A percentile compares a stretch with the other conserved stretches of the same genome.
These are phyloP conservation scores for Zelleria hepariella DNA, from an alignment of 2,888 invertebrate species.

Conservation along the genomic window DNA sequence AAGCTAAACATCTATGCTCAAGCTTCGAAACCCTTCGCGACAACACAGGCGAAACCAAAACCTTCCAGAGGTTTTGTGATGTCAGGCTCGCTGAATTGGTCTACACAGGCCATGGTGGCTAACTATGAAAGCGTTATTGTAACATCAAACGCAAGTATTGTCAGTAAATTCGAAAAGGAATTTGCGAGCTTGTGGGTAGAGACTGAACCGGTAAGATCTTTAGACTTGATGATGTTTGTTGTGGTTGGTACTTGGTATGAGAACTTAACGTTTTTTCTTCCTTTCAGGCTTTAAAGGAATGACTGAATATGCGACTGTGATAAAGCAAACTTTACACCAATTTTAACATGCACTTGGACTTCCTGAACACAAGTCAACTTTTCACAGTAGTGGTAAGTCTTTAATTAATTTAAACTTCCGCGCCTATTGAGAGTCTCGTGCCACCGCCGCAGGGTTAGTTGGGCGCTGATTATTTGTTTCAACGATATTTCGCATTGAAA, in stretches of 20 bases:
- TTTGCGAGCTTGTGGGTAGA: slow-evolving; percentile 76
- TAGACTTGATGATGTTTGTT: neutral
- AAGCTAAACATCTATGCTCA: slow-evolving; percentile 52
- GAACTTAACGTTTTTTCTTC: slow-evolving; percentile 2
- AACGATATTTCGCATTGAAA: neutral
- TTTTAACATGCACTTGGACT: neutral
- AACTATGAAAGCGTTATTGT: slow-evolving; percentile 81
- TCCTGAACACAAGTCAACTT: neutral
- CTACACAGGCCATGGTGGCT: slow-evolving; percentile 77
- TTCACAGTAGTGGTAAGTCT: neutral
- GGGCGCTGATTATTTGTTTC: neutral
- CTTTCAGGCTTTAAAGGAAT: slow-evolving; percentile 31
- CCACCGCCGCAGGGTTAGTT: too few species aligned
- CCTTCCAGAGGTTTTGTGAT: slow-evolving; percentile 66
- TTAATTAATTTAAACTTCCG: neutral
- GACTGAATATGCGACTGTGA: too few species aligned
- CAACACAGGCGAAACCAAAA: slow-evolving; percentile 31
- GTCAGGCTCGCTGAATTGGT: slow-evolving; percentile 85
- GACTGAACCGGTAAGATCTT: slow-evolving; percentile 44
- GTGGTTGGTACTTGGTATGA: neutral
- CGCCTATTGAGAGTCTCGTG: too few species aligned
- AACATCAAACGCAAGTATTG: slow-evolving; percentile 69
- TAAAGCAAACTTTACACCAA: too few species aligned
- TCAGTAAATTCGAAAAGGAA: slow-evolving; percentile 68
- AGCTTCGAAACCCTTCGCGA: slow-evolving; percentile 26